phyloP scores from a whole-genome alignment of 2,797 vertebrate genomes.

The Cryptoblepharus egeriae region DNA sequence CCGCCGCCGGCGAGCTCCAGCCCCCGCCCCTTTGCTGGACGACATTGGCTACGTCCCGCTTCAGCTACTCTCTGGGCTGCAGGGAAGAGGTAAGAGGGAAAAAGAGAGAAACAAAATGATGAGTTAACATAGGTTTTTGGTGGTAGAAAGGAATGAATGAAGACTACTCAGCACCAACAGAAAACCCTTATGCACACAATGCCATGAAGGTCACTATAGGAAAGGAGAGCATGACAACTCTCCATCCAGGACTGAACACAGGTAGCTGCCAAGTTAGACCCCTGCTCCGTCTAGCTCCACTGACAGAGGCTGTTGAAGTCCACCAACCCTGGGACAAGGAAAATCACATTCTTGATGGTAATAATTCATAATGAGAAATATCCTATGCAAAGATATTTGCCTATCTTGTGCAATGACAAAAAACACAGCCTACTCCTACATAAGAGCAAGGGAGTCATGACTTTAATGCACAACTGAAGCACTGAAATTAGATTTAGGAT shows the following conservation, averaged over 20 bases:
- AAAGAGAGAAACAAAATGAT: conserved; percentile 2
- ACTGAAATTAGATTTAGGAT: background rate
- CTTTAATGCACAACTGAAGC: background rate
- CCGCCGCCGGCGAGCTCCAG: conserved; percentile 89
- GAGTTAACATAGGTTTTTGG: too few relatives aligned
- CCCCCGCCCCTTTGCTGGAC: conserved; percentile 88
- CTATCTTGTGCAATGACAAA: background rate
- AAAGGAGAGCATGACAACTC: background rate
- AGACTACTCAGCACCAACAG: background rate
- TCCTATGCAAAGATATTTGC: background rate
- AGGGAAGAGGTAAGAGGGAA: conserved; percentile 2
- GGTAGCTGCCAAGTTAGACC: too few relatives aligned
- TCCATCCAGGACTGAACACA: background rate
- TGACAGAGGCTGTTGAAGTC: too few relatives aligned
- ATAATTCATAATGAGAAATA: background rate
- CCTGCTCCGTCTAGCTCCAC: too few relatives aligned
- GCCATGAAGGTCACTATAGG: background rate
- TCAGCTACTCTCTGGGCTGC: conserved; percentile 76
- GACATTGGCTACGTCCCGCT: conserved; percentile 82
- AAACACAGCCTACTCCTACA: background rate
- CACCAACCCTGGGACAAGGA: too few relatives aligned
- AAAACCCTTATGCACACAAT: background rate
- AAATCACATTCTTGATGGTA: background rate
- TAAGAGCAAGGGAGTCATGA: background rate
- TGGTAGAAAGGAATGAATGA: accelerated